Evolutionary conservation across 1,140 invertebrate species (phyloP).

Genomic region (Cherax destructor): DNA sequence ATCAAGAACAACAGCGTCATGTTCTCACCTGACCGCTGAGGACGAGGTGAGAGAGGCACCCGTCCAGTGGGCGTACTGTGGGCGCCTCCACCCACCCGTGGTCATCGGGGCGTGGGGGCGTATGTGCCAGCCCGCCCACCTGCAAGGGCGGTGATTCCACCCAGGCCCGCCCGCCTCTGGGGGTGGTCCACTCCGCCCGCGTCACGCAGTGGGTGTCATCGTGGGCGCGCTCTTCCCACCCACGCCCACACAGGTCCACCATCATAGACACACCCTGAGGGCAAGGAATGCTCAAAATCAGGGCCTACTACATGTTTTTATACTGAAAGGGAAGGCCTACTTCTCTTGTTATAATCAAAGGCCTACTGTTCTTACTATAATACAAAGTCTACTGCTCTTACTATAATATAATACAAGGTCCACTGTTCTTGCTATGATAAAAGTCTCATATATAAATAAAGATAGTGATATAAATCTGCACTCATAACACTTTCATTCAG

Average conservation of each 20-base stretch:
- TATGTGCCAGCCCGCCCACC: constrained; percentile 41
- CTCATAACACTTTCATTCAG: too few relatives aligned
- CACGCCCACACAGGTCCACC: constrained; percentile 44
- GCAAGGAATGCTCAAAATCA: too few relatives aligned
- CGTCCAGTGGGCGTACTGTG: constrained; percentile 2
- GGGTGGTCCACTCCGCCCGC: not conserved
- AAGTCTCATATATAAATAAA: too few relatives aligned
- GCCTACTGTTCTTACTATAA: too few relatives aligned
- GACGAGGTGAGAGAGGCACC: constrained; percentile 34
- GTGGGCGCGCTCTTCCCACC: constrained; percentile 8
- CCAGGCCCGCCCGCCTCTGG: not conserved
- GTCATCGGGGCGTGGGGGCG: constrained; percentile 6
- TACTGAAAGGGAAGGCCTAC: too few relatives aligned
- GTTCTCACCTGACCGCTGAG: constrained; percentile 36
- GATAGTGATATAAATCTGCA: too few relatives aligned
- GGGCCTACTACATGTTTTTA: too few relatives aligned
- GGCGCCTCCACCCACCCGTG: constrained; percentile 39
- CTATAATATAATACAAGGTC: too few relatives aligned
- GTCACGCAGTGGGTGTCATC: constrained; percentile 34
- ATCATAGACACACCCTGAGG: constrained; percentile 32
- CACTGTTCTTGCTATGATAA: too few relatives aligned
- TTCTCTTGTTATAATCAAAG: too few relatives aligned
- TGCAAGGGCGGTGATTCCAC: constrained; percentile 20
- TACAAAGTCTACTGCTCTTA: too few relatives aligned
- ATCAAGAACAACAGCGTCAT: not conserved